Conservation (phyloP, 2,888 invertebrate genomes). For the Amphimallon solstitiale region DNA sequence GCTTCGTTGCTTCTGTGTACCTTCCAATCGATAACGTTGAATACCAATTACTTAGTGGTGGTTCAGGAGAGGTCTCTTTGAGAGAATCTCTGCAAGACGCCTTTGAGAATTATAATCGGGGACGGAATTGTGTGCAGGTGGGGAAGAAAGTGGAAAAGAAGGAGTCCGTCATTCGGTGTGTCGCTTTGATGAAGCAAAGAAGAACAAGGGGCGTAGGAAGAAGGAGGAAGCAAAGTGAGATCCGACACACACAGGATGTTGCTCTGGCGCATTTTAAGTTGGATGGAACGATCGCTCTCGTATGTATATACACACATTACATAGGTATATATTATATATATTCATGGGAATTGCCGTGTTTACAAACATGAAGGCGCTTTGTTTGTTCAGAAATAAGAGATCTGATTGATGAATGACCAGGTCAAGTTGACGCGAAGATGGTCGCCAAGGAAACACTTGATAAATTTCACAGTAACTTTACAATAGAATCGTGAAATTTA, state of each 20-base stretch:
- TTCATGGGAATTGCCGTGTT: slow-evolving; percentile 42
- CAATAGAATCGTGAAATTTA: no score
- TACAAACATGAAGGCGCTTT: slow-evolving; percentile 48
- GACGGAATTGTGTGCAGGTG: slow-evolving; percentile 16
- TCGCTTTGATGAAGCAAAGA: slow-evolving; percentile 38
- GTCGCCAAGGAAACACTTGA: background rate
- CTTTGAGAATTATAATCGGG: slow-evolving; percentile 23
- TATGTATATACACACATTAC: background rate
- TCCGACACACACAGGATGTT: slow-evolving; percentile 51
- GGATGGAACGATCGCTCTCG: background rate
- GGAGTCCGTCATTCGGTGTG: slow-evolving; percentile 17
- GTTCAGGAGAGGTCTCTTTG: slow-evolving; percentile 12
- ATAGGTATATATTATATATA: slow-evolving; percentile 25
- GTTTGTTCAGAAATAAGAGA: slow-evolving; percentile 2
- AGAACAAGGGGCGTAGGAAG: slow-evolving; percentile 41
- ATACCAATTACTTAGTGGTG: slow-evolving; percentile 19
- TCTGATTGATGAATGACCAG: slow-evolving; percentile 29
- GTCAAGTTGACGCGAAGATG: background rate
- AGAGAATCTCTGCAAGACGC: slow-evolving; percentile 16
- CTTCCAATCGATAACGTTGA: slow-evolving; percentile 8
- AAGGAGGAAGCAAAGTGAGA: slow-evolving; percentile 48
- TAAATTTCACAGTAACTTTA: background rate
- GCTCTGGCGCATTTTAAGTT: slow-evolving; percentile 52
- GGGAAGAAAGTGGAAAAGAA: slow-evolving; percentile 32
- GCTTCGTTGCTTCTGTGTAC: slow-evolving; percentile 8